Evolutionary conservation across 2,113 vertebrate genomes (phyloP).

Genomic region (Nesogale talazaci): DNA sequence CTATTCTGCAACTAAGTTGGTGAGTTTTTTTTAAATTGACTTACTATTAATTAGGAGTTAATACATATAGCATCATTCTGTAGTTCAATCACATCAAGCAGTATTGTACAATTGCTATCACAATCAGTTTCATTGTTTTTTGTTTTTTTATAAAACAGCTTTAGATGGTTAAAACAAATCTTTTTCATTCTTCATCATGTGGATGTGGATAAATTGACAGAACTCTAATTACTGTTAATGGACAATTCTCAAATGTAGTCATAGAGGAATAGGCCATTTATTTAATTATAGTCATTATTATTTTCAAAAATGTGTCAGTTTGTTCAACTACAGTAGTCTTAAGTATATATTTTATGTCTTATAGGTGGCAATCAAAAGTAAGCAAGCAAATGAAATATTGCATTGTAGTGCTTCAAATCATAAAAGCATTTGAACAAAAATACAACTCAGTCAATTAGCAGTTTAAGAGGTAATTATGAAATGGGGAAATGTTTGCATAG

Average conservation of each 20-base stretch:
- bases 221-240: constrained; percentile 54
- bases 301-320: constrained; percentile 19
- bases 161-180: not conserved
- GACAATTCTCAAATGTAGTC: constrained; percentile 13
- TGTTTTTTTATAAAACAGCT: not conserved
- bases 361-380: constrained; percentile 43
- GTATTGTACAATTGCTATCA: too few species aligned
- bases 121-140: too few species aligned
- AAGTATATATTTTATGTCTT: constrained; percentile 51
- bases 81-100: too few species aligned
- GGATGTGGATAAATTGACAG: constrained; percentile 24
- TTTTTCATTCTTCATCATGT: not conserved
- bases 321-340: constrained; percentile 24
- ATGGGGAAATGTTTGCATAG: not conserved
- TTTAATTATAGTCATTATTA: constrained; percentile 49
- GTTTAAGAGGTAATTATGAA: constrained; percentile 42
- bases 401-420: constrained; percentile 6
- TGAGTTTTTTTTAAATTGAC: not conserved
- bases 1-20: not conserved
- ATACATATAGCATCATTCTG: too few species aligned
- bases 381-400: not conserved
- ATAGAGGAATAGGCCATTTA: constrained; percentile 1
- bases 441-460: constrained; percentile 16
- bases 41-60: too few species aligned
- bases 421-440: constrained; percentile 26